phyloP scores from a whole-genome alignment of 2,113 vertebrate species.

The Takifugu flavidus region DNA sequence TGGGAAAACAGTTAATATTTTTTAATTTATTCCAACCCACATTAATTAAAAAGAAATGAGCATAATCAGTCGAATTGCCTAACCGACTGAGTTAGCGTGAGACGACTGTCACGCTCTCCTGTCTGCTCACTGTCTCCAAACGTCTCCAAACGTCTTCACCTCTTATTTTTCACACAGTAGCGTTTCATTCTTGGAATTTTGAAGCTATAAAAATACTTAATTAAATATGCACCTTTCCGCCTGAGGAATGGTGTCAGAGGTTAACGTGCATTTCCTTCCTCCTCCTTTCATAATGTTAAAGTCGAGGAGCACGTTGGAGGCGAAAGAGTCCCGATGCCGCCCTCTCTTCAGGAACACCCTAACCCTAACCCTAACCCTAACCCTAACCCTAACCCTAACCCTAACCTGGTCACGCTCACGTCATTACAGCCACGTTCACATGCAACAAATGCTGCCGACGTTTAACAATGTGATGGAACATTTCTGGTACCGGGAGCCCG shows the following conservation, averaged over 20 bases:
- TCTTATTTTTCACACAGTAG: no score
- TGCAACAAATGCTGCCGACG: no score
- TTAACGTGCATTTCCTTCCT: constrained; percentile 1
- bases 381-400: no score
- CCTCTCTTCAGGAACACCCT: not conserved
- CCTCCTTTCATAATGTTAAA: not conserved
- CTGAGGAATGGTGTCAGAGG: constrained; percentile 2
- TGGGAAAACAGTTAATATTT: constrained; percentile 63
- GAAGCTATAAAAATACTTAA: not conserved
- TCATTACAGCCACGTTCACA: no score
- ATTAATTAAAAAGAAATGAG: constrained; percentile 69
- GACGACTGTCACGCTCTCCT: constrained; percentile 35
- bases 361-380: no score
- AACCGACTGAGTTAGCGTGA: constrained; percentile 63
- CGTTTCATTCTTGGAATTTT: no score
- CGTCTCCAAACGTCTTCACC: no score
- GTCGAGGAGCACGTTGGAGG: not conserved
- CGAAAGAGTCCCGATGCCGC: not conserved
- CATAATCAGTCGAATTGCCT: constrained; percentile 73
- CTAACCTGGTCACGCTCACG: no score
- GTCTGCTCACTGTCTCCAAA: constrained; percentile 23
- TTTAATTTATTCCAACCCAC: constrained; percentile 71
- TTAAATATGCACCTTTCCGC: constrained; percentile 9
- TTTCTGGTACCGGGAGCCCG: no score
- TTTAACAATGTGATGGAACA: no score